Percentiles rank a stretch among this genome's conserved stretches.
Conservation (phyloP, 2,113 vertebrate species). For the Datnioides undecimradiatus region DNA sequence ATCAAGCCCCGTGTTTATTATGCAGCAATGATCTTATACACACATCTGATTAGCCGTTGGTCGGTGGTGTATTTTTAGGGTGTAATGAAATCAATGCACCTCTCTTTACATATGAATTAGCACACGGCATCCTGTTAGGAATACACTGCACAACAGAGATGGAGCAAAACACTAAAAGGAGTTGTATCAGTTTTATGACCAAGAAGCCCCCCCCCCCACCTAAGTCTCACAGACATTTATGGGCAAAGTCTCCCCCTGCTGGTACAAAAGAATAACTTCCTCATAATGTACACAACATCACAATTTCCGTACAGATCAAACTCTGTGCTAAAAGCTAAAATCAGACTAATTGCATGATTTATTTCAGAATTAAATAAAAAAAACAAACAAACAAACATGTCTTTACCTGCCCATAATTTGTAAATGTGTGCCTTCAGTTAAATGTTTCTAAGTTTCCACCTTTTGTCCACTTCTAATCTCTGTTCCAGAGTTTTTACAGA, state of each 20-base stretch:
- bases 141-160: neutral
- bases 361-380: too few species aligned
- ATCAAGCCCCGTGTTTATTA: neutral
- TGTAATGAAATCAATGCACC: neutral
- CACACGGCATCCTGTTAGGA: neutral
- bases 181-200: constrained; percentile 23
- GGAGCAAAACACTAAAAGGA: constrained; percentile 14
- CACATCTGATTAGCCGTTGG: neutral
- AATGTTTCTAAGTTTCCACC: neutral
- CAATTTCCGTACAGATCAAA: too few species aligned
- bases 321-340: too few species aligned
- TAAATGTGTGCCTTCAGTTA: neutral
- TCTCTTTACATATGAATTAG: neutral
- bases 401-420: neutral
- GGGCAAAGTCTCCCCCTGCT: constrained; percentile 69
- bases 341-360: neutral
- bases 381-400: too few species aligned
- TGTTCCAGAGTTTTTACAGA: neutral
- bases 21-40: neutral
- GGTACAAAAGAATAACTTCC: constrained; percentile 13
- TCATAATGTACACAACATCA: neutral
- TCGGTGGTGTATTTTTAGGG: neutral
- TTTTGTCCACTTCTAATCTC: neutral
- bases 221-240: neutral
- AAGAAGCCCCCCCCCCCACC: too few species aligned